Evolutionary conservation across 2,113 vertebrate species (phyloP).

Genomic region (Brachyistius frenatus): DNA sequence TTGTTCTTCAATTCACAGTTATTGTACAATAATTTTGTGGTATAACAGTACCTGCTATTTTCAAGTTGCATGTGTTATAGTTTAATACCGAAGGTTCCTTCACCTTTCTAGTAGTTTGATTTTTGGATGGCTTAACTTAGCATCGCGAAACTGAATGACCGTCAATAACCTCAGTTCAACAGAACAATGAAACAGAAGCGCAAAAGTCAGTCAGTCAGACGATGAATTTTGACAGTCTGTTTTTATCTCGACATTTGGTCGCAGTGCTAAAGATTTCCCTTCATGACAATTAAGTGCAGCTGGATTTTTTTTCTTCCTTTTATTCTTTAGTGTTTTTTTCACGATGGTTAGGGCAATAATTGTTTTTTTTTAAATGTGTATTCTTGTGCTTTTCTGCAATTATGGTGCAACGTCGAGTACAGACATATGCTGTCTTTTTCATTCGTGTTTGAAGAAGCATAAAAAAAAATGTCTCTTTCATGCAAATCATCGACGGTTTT

Average conservation of each 20-base stretch:
- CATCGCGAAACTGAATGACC: constrained; percentile 73
- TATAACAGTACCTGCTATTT: not conserved
- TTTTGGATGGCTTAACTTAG: constrained; percentile 41
- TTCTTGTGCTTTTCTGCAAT: not conserved
- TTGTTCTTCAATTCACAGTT: accelerated
- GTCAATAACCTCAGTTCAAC: constrained; percentile 79
- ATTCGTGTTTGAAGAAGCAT: not conserved
- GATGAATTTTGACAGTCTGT: not conserved
- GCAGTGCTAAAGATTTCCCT: not conserved
- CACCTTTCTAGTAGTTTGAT: accelerated
- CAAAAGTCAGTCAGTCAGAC: not conserved
- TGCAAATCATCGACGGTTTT: constrained; percentile 12
- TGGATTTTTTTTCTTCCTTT: not conserved
- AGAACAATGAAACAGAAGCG: constrained; percentile 65
- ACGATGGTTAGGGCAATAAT: not conserved
- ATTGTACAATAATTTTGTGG: accelerated
- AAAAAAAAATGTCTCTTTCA: not conserved
- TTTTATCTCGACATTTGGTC: not conserved
- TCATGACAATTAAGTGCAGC: not conserved
- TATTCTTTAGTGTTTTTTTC: not conserved
- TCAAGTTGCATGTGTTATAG: not conserved
- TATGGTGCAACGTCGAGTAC: constrained; percentile 1
- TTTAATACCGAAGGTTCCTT: constrained; percentile 29
- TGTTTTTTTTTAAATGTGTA: not conserved
- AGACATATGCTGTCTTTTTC: constrained; percentile 4